Evolutionary conservation across 1,140 invertebrate genomes (phyloP), one percentile per base, ranked within the genome.

Genomic region (Micrasema minimum): DNA sequence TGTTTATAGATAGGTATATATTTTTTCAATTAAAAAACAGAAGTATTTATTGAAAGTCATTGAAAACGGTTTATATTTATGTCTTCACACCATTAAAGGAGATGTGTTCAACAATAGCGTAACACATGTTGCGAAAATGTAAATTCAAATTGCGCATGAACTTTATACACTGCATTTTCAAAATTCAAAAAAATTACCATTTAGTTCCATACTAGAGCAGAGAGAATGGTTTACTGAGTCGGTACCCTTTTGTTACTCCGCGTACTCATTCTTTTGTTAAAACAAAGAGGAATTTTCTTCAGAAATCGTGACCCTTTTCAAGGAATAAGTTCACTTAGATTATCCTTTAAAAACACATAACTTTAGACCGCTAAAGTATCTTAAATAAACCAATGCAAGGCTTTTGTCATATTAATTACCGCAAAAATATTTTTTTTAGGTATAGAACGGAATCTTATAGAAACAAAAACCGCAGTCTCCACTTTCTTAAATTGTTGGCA

Each of bases 181-280:
- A 38, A 66, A 51, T 53, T 38, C 64, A 26, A 55, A 67, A 55
- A 67, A 67, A 67, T 67, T 67, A 67, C 65, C 65, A 67, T 67
- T 53, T 38, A 55, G 62, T 55, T 67, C 65, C 65, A 67, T 67
- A 67, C 48, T 67, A 67, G 65, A 67, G 35, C 45, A 66, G 45
- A 23, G 31, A 43, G 45, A 67, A 67, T 55, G 50, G 37, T 12
- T 43, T 53, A 55, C 11, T n/a, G 20, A 67, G 50, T 9, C 50
- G 48, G 65, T 35, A 18, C 65, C 14, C 50, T 67, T 45, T 43
- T 53, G 65, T 38, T 57, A 43, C 14, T 67, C 55, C 37, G 50
- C 65, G 26, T 50, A 16, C 48, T 26, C 38, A 67, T 67, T 67
- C 65, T 67, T 67, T 67, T 67, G 65, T 67, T 67, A n/a, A 2